Base-by-base conservation (phyloP, 2,888 invertebrate species). In the Theodoxus fluviatilis region DNA sequence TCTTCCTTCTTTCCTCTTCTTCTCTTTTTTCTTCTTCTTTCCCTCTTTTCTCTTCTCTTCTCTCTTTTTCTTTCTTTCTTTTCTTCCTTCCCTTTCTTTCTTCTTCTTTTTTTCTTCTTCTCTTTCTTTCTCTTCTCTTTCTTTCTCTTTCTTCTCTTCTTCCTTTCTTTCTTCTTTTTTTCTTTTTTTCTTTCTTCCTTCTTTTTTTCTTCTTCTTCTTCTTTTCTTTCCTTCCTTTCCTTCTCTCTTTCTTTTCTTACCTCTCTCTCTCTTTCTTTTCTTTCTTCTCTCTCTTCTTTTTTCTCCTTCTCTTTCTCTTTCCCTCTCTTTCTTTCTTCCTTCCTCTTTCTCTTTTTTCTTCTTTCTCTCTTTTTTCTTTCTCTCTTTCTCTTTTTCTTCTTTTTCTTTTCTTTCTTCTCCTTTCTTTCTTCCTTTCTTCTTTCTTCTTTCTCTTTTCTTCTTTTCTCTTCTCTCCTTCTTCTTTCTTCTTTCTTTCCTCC, bases 301-400 rank as follows among this genome's bases (percentile, higher is more conserved):
- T 52, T 52, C 52, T 12, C 22, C 25, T 25, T 52, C 22, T 52
- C 52, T 52, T n/a, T 52, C 52, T 52, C 22, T 52, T 25, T 52
- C 22, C 25, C 52, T 52, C 6, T 52, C 52, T 52, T n/a, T 52
- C n/a, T 52, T n/a, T 52, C 52, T 52, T n/a, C 25, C 52, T 52
- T n/a, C 25, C 52, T 52, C 22, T 52, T 25, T 52, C 22, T 52
- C 52, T 52, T n/a, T 52, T 4, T 25, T 12, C n/a, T 25, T 52
- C n/a, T 52, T 25, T 22, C 25, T 52, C 7, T 15, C 7, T 43
- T 43, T 43, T 43, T 12, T 43, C n/a, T n/a, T n/a, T n/a, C n/a
- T n/a, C n/a, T n/a, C n/a, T n/a, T n/a, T n/a, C n/a, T n/a, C n/a
- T n/a, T n/a, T n/a, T n/a, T n/a, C n/a, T n/a, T n/a, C n/a, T n/a